Percentiles rank a stretch among this genome's conserved stretches.
Conservation (phyloP, 2,888 invertebrate species). For the Lasioglossum malachurum region DNA sequence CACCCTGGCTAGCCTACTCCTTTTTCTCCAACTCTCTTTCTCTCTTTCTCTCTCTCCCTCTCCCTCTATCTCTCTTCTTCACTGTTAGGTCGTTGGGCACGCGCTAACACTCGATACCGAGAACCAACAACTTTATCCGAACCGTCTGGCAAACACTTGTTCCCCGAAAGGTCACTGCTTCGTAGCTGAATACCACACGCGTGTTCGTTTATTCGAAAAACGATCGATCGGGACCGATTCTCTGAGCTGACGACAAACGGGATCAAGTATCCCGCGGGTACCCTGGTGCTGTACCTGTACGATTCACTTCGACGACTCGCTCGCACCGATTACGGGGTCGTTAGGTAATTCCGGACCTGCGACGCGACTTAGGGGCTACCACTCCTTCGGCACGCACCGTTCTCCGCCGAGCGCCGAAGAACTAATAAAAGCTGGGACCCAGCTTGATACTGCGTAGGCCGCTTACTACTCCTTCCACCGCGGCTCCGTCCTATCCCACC, state of each 20-base stretch:
- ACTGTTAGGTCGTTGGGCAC: not conserved
- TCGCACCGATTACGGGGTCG: constrained; percentile 30
- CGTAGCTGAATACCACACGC: not conserved
- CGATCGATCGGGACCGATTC: not conserved
- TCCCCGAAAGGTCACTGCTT: constrained; percentile 5
- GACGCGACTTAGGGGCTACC: constrained; percentile 40
- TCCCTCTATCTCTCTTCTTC: not conserved
- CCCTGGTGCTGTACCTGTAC: not conserved
- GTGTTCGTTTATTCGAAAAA: not conserved
- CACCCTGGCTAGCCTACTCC: not conserved
- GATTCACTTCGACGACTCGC: constrained; percentile 12
- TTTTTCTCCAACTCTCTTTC: not conserved
- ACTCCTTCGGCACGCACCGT: constrained; percentile 78
- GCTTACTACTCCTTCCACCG: constrained; percentile 83
- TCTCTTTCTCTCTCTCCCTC: not conserved
- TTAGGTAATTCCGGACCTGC: constrained; percentile 51
- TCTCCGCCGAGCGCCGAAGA: constrained; percentile 83
- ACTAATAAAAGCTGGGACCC: constrained; percentile 83
- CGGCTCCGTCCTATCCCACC: constrained; percentile 77
- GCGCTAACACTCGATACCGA: not conserved
- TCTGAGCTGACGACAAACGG: not conserved
- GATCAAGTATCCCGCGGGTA: not conserved
- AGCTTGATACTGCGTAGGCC: constrained; percentile 83
- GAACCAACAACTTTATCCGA: constrained; percentile 4
- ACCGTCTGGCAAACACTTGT: constrained; percentile 14